Evolutionary conservation across 2,113 vertebrate species (phyloP), one percentile per base, ranked within the genome.

Genomic region (Glaucomys volans): DNA sequence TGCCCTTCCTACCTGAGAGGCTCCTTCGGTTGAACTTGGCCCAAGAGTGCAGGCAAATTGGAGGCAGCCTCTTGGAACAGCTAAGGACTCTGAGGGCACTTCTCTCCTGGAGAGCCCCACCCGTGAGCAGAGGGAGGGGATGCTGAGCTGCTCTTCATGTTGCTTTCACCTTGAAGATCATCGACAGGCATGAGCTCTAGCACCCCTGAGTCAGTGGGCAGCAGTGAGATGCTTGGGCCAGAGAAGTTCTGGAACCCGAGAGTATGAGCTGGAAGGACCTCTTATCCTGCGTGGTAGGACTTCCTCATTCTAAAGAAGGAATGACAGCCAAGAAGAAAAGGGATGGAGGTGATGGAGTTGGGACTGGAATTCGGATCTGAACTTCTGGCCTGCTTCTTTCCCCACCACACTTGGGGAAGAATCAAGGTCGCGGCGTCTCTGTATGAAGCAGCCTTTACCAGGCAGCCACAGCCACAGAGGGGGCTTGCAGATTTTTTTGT

Each of bases 301-400:
- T 44, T 84, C 52, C 50, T 90, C 26, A 26, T 72, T 90, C 85
- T 76, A 7, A 69, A 84, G 69, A 89, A 26, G 47, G 57, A 74
- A 26, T 18, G 12, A 86, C 47, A 81, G 47, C 22, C 26, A 72
- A n/a, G 72, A 76, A 93, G 64, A 59, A 74, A 59, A 22, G 32
- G 7, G 40, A 28, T 24, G 54, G 83, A 90, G n/a, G n/a, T 54
- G 17, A 24, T 26, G 71, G 32, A 26, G 77, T 28, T 28, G 71
- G 47, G 74, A 8, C 47, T 22, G 26, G 84, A 37, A n/a, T 77
- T 91, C 52, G 2, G 44, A 62, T 52, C 67, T 69, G 44, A 42
- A 37, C 37, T 74, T 88, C 59, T 76, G 52, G 30, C 47, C 37
- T 54, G 12, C 2, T 81, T 77, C 20, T 42, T 74, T 74, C 59